Base-by-base conservation (phyloP, 2,797 vertebrate species). In the Silurus aristotelis region DNA sequence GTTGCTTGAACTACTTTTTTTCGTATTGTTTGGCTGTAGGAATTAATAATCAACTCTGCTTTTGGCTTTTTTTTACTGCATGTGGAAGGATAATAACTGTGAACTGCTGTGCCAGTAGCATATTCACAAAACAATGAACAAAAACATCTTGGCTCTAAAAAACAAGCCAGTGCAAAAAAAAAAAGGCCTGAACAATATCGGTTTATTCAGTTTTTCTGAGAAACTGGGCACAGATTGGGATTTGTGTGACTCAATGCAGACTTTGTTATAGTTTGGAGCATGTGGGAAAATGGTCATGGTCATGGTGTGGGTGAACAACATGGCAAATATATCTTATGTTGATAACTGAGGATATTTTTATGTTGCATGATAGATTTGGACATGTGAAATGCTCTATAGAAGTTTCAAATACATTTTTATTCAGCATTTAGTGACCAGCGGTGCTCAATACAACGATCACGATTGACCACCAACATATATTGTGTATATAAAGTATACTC, bases 191-290 rank as follows among this genome's bases (percentile, higher is more conserved):
- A 83, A 85, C 87, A 88, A 70, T 75, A 81, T 15, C 52, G 71
- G 63, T 63, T 87, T 87, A 71, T 89, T 8, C 38, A 84, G 48
- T 55, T 84, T 48, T 48, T 73, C 52, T 78, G 84, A 79, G 70
- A 83, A 84, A 78, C 56, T 55, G 55, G 56, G 43, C 12, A 31
- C 14, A 31, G 22, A n/a, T 68, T 46, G 52, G 78, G 25, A 25
- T 76, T 79, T 83, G 55, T 70, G 25, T 82, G 58, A 63, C 27
- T 85, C 58, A 79, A 25, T 80, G 77, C 52, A 75, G 43, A 80
- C 48, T 70, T 71, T 87, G 56, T 82, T 61, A 5, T 25, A 52
- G 58, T 60, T 84, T 61, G 15, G 31, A 60, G 66, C 56, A 66
- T 46, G 67, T 73, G 61, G 79, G 46, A 72, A 43, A 66, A 46